Base-by-base conservation (phyloP, 2,113 vertebrate genomes). In the Otis tarda region DNA sequence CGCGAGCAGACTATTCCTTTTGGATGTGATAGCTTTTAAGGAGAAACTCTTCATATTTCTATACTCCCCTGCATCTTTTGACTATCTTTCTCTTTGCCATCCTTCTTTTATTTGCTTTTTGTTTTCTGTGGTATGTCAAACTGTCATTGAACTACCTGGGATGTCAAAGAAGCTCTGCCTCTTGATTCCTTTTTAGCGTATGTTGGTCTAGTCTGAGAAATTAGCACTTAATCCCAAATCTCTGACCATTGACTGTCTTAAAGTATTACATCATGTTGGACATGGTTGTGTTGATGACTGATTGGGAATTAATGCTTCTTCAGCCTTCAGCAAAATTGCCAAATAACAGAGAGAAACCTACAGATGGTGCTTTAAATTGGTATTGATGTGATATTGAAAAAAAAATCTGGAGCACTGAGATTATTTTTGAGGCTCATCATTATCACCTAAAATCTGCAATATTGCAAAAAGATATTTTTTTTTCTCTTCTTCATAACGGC, bases 321-420 rank as follows among this genome's bases (percentile, higher is more conserved):
- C n/a, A 78, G 28, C 47, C 57, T 88, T 95, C 57, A 85, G 43
- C 63, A 87, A 76, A 95, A 78, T 87, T 1, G 0, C 33, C 76
- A 95, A 83, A 68, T 73, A 87, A 67, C 24, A 65, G 61, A 93
- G 35, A 89, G 41, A 83, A 93, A 59, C 10, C 10, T 69, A 68
- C 43, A 95, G 91, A 71, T 93, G 57, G 78, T 63, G 33, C 70
- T 89, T 94, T 84, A 82, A 93, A 90, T 85, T 75, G 82, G 41
- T 83, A 73, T 77, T 78, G 50, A 49, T 86, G 39, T 7, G 30
- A 60, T 75, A 83, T 6, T 86, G 75, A 53, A 89, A 88, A 85
- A 69, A 90, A 73, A 82, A 63, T 25, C 57, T 92, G 43, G 28
- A 80, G 25, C 11, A n/a, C 33, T 64, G 52, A 88, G 63, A 64